A percentile compares a stretch with the other conserved stretches of the same genome.
These are phyloP conservation scores for Stenchaetothrips biformis DNA, from an alignment of 2,888 invertebrate species.

Conservation along the genomic window DNA sequence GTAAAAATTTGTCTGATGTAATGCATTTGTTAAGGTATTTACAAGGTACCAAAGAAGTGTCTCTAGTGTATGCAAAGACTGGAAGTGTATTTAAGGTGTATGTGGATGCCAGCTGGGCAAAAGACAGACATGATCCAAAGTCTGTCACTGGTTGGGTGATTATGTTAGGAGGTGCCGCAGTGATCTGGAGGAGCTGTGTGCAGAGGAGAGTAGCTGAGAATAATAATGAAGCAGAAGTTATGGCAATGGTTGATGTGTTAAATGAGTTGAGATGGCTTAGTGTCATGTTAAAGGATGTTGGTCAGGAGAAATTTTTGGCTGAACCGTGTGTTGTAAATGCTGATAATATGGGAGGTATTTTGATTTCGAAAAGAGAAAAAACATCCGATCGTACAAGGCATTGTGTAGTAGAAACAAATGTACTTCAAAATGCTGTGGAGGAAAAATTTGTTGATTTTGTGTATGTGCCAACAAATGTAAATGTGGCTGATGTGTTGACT, in stretches of 20 bases:
- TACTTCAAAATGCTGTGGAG: background rate
- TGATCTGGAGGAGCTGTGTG: slow-evolving; percentile 16
- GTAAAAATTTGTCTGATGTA: slow-evolving; percentile 29
- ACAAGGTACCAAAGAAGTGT: slow-evolving; percentile 32
- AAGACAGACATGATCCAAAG: slow-evolving; percentile 23
- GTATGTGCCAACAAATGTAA: background rate
- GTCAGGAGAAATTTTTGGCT: background rate
- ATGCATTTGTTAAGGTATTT: slow-evolving; percentile 34
- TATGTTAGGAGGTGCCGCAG: background rate
- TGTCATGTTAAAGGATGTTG: background rate
- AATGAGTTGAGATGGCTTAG: slow-evolving; percentile 7
- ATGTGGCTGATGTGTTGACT: background rate
- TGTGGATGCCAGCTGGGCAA: slow-evolving; percentile 29
- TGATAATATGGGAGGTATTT: background rate
- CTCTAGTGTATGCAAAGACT: background rate
- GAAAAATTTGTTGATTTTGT: background rate
- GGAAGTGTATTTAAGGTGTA: background rate
- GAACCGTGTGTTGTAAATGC: background rate
- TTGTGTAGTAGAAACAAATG: background rate
- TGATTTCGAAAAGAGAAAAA: background rate
- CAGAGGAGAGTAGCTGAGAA: slow-evolving; percentile 8
- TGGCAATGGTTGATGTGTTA: background rate
- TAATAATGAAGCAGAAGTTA: slow-evolving; percentile 23
- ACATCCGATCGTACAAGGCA: background rate
- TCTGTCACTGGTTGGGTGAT: slow-evolving; percentile 2